Percentiles rank a stretch among this genome's conserved stretches.
Evolutionary conservation across 2,797 vertebrate genomes (phyloP).

Genomic region (Ficedula albicollis): DNA sequence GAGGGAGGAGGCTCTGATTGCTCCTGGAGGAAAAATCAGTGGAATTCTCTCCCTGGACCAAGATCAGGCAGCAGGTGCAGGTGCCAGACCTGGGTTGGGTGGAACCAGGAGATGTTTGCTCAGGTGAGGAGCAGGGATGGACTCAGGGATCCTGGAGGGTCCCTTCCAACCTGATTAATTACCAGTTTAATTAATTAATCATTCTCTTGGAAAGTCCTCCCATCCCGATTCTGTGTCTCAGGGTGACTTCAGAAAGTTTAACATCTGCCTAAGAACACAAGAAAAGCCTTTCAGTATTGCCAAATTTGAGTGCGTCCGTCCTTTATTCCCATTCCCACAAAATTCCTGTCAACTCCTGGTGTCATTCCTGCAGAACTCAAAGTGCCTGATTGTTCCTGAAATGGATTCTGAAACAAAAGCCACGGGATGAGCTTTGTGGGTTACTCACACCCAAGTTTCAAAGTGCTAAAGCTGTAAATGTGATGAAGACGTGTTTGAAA

Average conservation of each 20-base stretch:
- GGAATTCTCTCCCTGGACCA: no score
- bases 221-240: rapidly evolving
- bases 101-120: no score
- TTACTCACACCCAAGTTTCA: not conserved
- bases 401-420: not conserved
- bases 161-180: no score
- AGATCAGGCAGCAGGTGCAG: no score
- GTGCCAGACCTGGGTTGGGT: no score
- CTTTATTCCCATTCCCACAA: not conserved
- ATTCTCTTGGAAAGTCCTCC: not conserved
- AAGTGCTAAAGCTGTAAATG: not conserved
- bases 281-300: not conserved
- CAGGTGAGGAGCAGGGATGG: no score
- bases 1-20: no score
- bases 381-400: not conserved
- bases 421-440: not conserved
- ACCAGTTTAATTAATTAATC: not conserved
- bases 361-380: not conserved
- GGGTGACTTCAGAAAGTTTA: not conserved
- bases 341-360: not conserved
- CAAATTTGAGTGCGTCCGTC: rapidly evolving
- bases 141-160: no score
- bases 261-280: not conserved
- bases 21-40: no score
- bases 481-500: not conserved